Conservation (phyloP, 2,797 vertebrate species). For the Sebastes elongatus region DNA sequence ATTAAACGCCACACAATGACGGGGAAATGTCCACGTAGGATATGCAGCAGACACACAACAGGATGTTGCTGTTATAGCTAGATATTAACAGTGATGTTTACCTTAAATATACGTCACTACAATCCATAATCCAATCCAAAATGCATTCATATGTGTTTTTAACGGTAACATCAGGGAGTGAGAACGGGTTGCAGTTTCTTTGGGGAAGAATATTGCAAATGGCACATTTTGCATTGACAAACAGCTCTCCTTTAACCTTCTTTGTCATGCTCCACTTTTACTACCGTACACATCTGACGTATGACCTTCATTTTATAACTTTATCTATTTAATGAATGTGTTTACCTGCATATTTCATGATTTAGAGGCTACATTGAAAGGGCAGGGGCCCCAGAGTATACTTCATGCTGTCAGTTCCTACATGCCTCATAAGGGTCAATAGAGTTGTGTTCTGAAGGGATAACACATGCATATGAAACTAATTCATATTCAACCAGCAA, state of each 20-base stretch:
- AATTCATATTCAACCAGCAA: constrained; percentile 38
- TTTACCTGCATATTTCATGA: constrained; percentile 31
- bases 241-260: neutral
- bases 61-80: neutral
- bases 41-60: neutral
- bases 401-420: constrained; percentile 8
- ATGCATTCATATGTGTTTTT: neutral
- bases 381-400: neutral
- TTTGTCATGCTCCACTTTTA: constrained; percentile 1
- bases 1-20: neutral
- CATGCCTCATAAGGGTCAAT: constrained; percentile 11
- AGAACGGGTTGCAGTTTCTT: neutral
- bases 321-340: constrained; percentile 28
- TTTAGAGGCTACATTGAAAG: constrained; percentile 9
- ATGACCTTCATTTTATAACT: constrained; percentile 21
- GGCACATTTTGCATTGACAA: neutral
- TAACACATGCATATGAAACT: constrained; percentile 10
- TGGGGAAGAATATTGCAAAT: neutral
- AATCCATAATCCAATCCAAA: neutral
- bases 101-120: neutral
- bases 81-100: neutral
- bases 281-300: neutral
- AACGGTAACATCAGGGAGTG: neutral
- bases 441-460: constrained; percentile 3
- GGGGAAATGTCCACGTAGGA: neutral